Evolutionary conservation across 2,113 vertebrate species (phyloP).

Genomic region (Tyto alba): DNA sequence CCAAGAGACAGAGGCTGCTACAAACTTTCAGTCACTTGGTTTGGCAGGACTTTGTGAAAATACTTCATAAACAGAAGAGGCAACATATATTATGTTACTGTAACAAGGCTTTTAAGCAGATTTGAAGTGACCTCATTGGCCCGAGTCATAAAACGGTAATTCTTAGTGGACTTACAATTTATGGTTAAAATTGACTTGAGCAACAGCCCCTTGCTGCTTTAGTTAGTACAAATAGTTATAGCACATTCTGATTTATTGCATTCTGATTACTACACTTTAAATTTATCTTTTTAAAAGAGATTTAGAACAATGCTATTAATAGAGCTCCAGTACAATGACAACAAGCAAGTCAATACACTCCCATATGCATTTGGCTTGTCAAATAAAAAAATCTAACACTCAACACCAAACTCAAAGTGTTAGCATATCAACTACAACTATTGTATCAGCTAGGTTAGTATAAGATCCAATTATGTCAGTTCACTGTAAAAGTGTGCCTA

Average conservation of each 20-base stretch:
- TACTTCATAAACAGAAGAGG: not conserved
- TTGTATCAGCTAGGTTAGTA: not conserved
- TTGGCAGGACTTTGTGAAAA: not conserved
- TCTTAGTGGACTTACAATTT: not conserved
- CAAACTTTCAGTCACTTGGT: not conserved
- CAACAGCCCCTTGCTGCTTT: not conserved
- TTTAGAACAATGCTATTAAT: not conserved
- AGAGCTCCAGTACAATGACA: not conserved
- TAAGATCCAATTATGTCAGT: not conserved
- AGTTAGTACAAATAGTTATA: not conserved
- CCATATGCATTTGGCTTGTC: not conserved
- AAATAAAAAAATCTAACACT: not conserved
- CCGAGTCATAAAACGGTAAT: not conserved
- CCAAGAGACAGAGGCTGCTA: not conserved
- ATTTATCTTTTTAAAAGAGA: not conserved
- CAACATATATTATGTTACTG: not conserved
- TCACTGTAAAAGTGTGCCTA: not conserved
- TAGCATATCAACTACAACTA: not conserved
- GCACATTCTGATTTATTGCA: not conserved
- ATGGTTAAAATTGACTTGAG: not conserved
- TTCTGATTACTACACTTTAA: not conserved
- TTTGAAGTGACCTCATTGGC: not conserved
- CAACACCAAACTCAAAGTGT: not conserved
- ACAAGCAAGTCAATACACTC: not conserved
- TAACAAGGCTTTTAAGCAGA: slow-evolving; percentile 6